These are phyloP conservation scores for Emydocephalus ijimae DNA, from an alignment of 2,113 vertebrate species.

Conservation along the genomic window DNA sequence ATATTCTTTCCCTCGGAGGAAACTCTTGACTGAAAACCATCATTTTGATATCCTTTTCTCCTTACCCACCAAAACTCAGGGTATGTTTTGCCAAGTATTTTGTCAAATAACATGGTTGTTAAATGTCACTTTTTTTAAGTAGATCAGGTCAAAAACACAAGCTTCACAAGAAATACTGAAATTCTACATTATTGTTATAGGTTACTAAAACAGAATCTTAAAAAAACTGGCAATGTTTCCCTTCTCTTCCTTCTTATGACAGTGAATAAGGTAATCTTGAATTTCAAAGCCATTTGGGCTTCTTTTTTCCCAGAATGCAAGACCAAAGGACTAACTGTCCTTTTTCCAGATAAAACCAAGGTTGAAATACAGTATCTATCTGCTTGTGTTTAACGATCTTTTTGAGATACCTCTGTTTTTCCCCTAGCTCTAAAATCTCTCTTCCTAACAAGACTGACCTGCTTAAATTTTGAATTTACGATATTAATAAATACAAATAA, in stretches of 20 bases:
- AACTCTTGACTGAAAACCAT: not conserved
- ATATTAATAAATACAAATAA: not conserved
- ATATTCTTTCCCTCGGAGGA: not conserved
- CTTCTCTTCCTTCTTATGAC: not conserved
- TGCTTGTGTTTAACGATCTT: not conserved
- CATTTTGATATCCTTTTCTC: not conserved
- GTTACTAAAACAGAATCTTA: not conserved
- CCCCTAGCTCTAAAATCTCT: not conserved
- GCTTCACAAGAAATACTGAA: not conserved
- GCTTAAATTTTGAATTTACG: not conserved
- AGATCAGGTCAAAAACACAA: not conserved
- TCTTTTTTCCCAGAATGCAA: not conserved
- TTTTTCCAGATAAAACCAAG: not conserved
- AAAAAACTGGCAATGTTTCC: not conserved
- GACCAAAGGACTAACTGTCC: not conserved
- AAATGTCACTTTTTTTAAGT: not conserved
- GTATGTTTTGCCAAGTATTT: not conserved
- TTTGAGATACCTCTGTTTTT: not conserved
- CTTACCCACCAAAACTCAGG: not conserved
- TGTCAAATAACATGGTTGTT: not conserved
- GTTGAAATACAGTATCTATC: not conserved
- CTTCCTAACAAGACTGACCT: not conserved
- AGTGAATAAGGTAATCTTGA: not conserved
- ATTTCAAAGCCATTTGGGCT: not conserved
- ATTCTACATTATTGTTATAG: not conserved